Percentiles rank a stretch among this genome's conserved stretches.
Evolutionary conservation across 2,797 vertebrate species (phyloP).

Genomic region (Rhinella marina): DNA sequence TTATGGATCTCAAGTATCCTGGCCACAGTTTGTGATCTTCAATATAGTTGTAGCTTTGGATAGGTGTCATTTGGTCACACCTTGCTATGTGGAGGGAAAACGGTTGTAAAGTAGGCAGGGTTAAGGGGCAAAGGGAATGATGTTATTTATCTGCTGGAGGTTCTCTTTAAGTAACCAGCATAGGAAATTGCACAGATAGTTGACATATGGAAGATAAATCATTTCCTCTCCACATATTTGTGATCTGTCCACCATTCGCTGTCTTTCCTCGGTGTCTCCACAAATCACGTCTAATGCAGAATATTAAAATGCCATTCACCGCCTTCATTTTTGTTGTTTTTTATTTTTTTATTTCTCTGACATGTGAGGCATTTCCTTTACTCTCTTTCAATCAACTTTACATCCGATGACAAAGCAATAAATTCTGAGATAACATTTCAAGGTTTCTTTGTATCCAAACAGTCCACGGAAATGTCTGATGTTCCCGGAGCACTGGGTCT

Average conservation of each 20-base stretch:
- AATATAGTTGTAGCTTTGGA: too few species aligned
- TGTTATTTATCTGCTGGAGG: not conserved
- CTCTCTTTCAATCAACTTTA: conserved; percentile 46
- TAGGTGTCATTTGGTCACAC: too few species aligned
- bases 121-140: too few species aligned
- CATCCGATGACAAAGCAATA: conserved; percentile 45
- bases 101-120: too few species aligned
- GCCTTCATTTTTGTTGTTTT: conserved; percentile 25
- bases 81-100: too few species aligned
- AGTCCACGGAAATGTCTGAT: not conserved
- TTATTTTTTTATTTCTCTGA: conserved; percentile 19
- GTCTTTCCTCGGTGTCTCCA: not conserved
- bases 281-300: not conserved
- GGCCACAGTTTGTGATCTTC: too few species aligned
- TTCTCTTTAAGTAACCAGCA: not conserved
- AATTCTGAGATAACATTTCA: conserved; percentile 43
- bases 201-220: not conserved
- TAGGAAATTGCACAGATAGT: not conserved
- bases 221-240: not conserved
- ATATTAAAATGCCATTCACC: conserved; percentile 38
- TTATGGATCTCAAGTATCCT: too few species aligned
- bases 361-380: conserved; percentile 9
- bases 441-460: conserved; percentile 42
- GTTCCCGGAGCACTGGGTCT: conserved; percentile 10
- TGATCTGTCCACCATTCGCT: not conserved